Conservation (phyloP, 2,888 invertebrate genomes). For the Hyles lineata region DNA sequence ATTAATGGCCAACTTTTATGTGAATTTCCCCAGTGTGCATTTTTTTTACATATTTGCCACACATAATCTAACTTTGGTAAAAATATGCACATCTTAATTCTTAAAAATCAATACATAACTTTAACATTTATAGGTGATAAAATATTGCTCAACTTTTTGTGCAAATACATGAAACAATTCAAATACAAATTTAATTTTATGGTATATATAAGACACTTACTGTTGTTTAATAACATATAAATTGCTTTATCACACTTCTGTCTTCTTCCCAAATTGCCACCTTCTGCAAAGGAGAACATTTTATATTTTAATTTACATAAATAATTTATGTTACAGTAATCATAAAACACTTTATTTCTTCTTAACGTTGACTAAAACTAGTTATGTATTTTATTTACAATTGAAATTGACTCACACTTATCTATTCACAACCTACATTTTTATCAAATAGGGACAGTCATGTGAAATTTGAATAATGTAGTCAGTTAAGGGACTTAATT, state of each 20-base stretch:
- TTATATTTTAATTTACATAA: not conserved
- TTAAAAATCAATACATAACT: not conserved
- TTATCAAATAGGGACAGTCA: no score
- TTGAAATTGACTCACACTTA: no score
- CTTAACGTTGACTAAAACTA: no score
- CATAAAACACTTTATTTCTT: no score
- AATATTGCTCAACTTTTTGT: slow-evolving; percentile 9
- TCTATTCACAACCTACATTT: no score
- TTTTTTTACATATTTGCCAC: not conserved
- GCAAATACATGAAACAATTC: not conserved
- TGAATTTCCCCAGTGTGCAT: no score
- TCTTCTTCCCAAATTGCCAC: not conserved
- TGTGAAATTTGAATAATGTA: no score
- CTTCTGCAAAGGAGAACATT: not conserved
- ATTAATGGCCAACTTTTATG: no score
- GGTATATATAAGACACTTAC: slow-evolving; percentile 4
- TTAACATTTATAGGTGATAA: not conserved
- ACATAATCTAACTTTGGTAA: slow-evolving; percentile 7
- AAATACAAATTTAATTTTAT: not conserved
- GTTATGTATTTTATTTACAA: no score
- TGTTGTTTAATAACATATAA: not conserved
- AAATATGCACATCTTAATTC: not conserved
- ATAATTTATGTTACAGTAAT: not conserved
- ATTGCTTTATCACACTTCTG: slow-evolving; percentile 9
- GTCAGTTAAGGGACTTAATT: no score